Conservation (phyloP, 2,888 invertebrate genomes). For the Troglohyphantes excavatus region DNA sequence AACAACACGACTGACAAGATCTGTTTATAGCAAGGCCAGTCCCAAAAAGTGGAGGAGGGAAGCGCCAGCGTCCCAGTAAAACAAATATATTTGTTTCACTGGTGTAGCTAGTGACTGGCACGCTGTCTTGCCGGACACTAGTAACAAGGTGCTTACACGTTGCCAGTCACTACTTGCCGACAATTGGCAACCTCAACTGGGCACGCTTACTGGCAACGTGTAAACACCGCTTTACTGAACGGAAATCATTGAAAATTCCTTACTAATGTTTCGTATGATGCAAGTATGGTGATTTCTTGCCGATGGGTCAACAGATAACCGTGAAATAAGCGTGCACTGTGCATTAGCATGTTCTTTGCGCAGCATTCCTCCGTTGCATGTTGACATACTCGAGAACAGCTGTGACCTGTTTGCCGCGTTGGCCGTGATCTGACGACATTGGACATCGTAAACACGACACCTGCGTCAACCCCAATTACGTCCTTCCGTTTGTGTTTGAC, state of each 20-base stretch:
- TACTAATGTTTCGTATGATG: background rate
- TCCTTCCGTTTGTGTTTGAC: background rate
- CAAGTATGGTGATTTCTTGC: background rate
- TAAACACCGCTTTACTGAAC: background rate
- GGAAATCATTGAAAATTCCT: background rate
- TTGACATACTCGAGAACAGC: slow-evolving; percentile 28
- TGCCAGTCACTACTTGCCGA: too few relatives aligned
- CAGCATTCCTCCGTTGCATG: slow-evolving; percentile 40
- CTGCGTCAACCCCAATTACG: slow-evolving; percentile 29
- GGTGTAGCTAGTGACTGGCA: too few relatives aligned
- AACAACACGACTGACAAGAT: too few relatives aligned
- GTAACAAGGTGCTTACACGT: too few relatives aligned
- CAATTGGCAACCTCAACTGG: too few relatives aligned
- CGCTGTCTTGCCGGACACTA: too few relatives aligned
- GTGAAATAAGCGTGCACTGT: background rate
- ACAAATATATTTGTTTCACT: too few relatives aligned
- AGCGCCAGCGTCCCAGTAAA: too few relatives aligned
- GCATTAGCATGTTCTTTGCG: slow-evolving; percentile 9
- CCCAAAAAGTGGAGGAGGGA: too few relatives aligned
- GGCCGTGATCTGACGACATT: slow-evolving; percentile 35
- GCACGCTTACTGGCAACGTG: too few relatives aligned
- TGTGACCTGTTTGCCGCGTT: slow-evolving; percentile 14
- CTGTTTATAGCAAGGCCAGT: too few relatives aligned
- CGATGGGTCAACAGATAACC: background rate
- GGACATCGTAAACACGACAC: slow-evolving; percentile 26